Percentiles rank a stretch among this genome's conserved stretches.
phyloP scores from a whole-genome alignment of 1,140 invertebrate species.

The Gryon sp. region DNA sequence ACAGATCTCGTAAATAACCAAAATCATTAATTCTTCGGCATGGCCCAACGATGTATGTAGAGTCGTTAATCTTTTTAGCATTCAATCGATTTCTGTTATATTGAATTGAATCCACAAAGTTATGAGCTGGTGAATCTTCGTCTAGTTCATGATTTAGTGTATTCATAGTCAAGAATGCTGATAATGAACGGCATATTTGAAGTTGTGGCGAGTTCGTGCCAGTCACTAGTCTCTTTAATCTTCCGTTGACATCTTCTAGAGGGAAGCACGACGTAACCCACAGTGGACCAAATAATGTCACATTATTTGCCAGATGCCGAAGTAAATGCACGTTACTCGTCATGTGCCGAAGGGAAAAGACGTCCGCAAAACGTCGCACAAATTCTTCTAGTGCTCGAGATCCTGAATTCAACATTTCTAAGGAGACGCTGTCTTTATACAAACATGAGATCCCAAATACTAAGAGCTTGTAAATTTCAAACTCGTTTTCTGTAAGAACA shows the following conservation, averaged over 20 bases:
- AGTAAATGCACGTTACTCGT: background rate
- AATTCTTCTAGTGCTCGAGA: background rate
- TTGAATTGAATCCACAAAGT: background rate
- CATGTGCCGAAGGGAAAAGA: background rate
- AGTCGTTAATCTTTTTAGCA: background rate
- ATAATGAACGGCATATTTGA: constrained; percentile 17
- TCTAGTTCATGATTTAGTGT: constrained; percentile 14
- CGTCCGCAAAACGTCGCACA: background rate
- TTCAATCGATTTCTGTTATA: background rate
- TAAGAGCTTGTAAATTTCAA: background rate
- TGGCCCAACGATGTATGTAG: background rate
- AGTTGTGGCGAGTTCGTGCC: constrained; percentile 14
- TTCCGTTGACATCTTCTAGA: constrained; percentile 14
- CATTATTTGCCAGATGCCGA: constrained; percentile 4
- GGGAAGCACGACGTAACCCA: constrained; percentile 3
- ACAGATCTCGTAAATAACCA: background rate
- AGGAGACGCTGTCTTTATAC: constrained; percentile 3
- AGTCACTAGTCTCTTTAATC: constrained; percentile 10
- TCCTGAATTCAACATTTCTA: background rate
- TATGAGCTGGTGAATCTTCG: background rate
- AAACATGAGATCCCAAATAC: background rate
- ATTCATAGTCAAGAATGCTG: constrained; percentile 15
- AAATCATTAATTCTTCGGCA: background rate
- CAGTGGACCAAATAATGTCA: constrained; percentile 3
- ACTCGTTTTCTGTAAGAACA: background rate